phyloP scores from a whole-genome alignment of 2,113 vertebrate species.

The Cinclus cinclus region DNA sequence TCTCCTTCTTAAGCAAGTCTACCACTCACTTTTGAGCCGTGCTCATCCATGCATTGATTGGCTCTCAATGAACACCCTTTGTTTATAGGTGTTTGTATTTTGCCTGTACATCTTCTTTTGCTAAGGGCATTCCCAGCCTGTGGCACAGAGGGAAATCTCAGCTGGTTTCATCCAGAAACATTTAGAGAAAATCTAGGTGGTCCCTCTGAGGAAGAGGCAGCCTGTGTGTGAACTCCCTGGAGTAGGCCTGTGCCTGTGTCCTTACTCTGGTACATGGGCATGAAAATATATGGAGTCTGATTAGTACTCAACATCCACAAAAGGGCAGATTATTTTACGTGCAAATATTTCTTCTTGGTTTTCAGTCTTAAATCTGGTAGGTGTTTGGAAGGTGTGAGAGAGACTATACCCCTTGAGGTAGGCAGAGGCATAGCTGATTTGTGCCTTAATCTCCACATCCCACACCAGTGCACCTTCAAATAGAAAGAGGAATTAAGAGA shows the following conservation, averaged over 20 bases:
- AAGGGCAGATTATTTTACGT: neutral
- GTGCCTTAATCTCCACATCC: neutral
- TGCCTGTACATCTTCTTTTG: neutral
- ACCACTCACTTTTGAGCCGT: neutral
- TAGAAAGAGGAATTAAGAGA: neutral
- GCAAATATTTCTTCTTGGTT: neutral
- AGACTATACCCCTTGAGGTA: neutral
- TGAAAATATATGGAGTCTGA: neutral
- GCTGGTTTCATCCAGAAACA: neutral
- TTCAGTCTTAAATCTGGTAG: neutral
- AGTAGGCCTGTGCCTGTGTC: neutral
- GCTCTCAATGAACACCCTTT: neutral
- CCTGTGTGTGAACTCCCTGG: neutral
- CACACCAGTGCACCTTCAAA: neutral
- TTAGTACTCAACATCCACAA: neutral
- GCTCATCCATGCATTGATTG: accelerated
- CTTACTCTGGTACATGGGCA: neutral
- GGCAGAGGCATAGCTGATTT: neutral
- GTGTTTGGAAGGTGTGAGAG: neutral
- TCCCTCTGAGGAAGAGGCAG: neutral
- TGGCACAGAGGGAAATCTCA: neutral
- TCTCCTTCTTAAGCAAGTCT: neutral
- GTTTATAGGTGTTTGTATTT: neutral
- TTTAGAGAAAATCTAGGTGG: neutral
- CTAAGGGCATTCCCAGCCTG: neutral